Percentiles rank a stretch among this genome's conserved stretches.
phyloP scores from a whole-genome alignment of 1,140 invertebrate genomes.

The Oncopeltus fasciatus region DNA sequence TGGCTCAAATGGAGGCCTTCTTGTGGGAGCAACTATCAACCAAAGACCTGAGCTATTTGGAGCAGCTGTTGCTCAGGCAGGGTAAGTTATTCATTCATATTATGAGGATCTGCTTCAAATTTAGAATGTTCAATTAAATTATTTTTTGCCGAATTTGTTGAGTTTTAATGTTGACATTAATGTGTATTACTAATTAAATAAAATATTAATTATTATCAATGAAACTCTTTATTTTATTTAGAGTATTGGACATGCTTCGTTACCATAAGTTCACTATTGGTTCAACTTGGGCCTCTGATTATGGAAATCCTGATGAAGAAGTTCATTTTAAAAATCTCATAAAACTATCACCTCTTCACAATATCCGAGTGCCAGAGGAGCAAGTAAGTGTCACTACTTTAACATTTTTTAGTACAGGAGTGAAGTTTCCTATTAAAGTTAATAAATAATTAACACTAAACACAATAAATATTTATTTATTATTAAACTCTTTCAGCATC shows the following conservation, averaged over 20 bases:
- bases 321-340: slow-evolving; percentile 78
- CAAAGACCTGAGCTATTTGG: slow-evolving; percentile 91
- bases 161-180: not conserved
- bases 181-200: not conserved
- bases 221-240: slow-evolving; percentile 30
- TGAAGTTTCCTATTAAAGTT: too few relatives aligned
- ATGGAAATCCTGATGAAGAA: slow-evolving; percentile 76
- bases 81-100: slow-evolving; percentile 43
- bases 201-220: not conserved
- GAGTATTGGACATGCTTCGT: slow-evolving; percentile 92
- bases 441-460: too few relatives aligned
- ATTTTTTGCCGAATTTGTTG: not conserved
- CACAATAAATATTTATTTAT: too few relatives aligned
- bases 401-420: too few relatives aligned
- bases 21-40: slow-evolving; percentile 84
- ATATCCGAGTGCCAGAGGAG: slow-evolving; percentile 51
- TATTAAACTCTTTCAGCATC: too few relatives aligned
- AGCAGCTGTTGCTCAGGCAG: slow-evolving; percentile 78
- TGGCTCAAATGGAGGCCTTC: slow-evolving; percentile 88
- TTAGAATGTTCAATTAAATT: not conserved
- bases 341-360: slow-evolving; percentile 92
- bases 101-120: too few relatives aligned
- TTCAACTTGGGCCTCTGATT: slow-evolving; percentile 91
- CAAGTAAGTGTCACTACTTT: too few relatives aligned
- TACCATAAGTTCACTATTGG: slow-evolving; percentile 99